Conservation (phyloP, 2,797 vertebrate genomes). For the Clarias fuscus region DNA sequence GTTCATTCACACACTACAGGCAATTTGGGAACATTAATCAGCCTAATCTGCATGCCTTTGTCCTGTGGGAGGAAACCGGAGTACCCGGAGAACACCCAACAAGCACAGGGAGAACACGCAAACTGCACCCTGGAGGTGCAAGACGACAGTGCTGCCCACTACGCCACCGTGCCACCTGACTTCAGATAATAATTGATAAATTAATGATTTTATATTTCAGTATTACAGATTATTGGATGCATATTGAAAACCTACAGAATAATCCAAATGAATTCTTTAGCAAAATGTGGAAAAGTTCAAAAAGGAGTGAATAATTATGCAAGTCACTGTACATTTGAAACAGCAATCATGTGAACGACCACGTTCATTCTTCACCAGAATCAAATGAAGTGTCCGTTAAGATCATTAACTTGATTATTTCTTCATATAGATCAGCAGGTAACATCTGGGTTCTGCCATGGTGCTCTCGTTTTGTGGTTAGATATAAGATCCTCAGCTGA, state of each 20-base stretch:
- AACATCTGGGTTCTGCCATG: conserved; percentile 4
- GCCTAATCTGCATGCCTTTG: no score
- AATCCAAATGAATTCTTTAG: not conserved
- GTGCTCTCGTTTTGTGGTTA: not conserved
- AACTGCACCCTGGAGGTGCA: no score
- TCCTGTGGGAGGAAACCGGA: no score
- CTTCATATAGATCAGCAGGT: conserved; percentile 11
- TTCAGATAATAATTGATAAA: not conserved
- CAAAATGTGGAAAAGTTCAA: not conserved
- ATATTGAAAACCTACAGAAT: not conserved
- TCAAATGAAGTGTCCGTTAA: not conserved
- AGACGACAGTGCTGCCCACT: no score
- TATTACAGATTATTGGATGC: not conserved
- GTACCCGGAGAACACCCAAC: no score
- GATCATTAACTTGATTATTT: conserved; percentile 4
- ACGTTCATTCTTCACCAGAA: not conserved
- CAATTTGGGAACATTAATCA: no score
- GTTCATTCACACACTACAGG: no score
- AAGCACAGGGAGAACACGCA: no score
- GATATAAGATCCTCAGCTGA: conserved; percentile 28
- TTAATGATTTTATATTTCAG: not conserved
- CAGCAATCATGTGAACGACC: not conserved
- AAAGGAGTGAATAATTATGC: not conserved
- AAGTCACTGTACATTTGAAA: not conserved
- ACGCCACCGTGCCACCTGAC: not conserved